Evolutionary conservation across 2,797 vertebrate species (phyloP).

Genomic region (Eurystomus glaucurus): DNA sequence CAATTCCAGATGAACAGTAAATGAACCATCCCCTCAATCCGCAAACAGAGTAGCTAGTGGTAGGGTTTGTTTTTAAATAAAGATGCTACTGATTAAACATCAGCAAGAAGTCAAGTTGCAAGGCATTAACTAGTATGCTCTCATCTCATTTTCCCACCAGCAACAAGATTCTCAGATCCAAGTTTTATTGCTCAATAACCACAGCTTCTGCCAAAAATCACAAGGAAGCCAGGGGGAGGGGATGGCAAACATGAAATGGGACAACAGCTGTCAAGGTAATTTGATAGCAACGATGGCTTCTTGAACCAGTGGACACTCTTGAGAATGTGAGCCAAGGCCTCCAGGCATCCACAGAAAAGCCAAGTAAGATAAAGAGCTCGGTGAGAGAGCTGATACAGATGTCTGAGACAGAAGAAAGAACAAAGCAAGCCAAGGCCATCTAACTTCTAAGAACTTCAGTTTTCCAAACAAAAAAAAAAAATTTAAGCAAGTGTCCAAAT

Average conservation of each 20-base stretch:
- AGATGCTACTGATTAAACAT: slow-evolving; percentile 65
- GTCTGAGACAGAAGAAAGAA: slow-evolving; percentile 67
- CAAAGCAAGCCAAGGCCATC: slow-evolving; percentile 69
- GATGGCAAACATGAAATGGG: slow-evolving; percentile 72
- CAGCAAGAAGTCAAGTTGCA: slow-evolving; percentile 69
- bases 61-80: slow-evolving; percentile 61
- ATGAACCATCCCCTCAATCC: not conserved
- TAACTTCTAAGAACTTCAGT: slow-evolving; percentile 73
- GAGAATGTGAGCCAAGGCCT: slow-evolving; percentile 73
- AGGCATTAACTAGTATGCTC: slow-evolving; percentile 49
- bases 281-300: slow-evolving; percentile 73
- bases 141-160: slow-evolving; percentile 73
- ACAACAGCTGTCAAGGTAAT: slow-evolving; percentile 78
- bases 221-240: slow-evolving; percentile 66
- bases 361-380: slow-evolving; percentile 72
- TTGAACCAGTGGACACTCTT: slow-evolving; percentile 74
- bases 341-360: slow-evolving; percentile 72
- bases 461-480: slow-evolving; percentile 60
- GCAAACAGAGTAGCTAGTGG: slow-evolving; percentile 43
- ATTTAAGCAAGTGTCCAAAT: slow-evolving; percentile 41
- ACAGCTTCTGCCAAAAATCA: slow-evolving; percentile 74
- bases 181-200: slow-evolving; percentile 74
- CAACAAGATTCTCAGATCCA: slow-evolving; percentile 64
- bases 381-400: slow-evolving; percentile 72
- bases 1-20: slow-evolving; percentile 22